Conservation (phyloP, 2,888 invertebrate species). For the Ashinkailepas kermadecensis region DNA sequence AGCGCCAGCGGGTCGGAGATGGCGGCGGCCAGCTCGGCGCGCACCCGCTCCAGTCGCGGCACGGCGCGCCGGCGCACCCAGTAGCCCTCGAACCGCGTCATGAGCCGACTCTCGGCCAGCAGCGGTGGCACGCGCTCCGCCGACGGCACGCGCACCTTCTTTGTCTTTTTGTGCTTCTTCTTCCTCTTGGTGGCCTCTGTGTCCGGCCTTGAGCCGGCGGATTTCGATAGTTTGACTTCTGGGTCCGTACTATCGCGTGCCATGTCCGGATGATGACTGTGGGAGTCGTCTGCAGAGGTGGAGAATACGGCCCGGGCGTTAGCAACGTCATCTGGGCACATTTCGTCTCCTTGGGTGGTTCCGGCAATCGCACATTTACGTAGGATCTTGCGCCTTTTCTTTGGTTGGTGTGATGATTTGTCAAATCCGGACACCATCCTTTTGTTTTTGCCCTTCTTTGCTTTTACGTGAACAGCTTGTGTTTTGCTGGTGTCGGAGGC, state of each 20-base stretch:
- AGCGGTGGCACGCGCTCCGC: neutral
- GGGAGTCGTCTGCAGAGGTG: neutral
- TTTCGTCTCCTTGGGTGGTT: too few relatives aligned
- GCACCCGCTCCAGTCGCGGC: slow-evolving; percentile 14
- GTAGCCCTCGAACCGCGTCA: slow-evolving; percentile 29
- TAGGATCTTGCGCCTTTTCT: too few relatives aligned
- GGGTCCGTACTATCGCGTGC: neutral
- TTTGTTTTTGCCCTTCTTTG: neutral
- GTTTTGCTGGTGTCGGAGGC: too few relatives aligned
- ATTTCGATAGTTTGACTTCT: neutral
- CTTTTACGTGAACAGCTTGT: neutral
- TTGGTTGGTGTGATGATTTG: too few relatives aligned
- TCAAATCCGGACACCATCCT: neutral
- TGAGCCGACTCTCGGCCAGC: slow-evolving; percentile 27
- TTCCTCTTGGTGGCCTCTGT: neutral
- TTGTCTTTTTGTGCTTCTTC: neutral
- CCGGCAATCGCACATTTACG: too few relatives aligned
- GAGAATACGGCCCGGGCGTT: too few relatives aligned
- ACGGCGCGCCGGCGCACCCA: slow-evolving; percentile 29
- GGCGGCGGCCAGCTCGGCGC: slow-evolving; percentile 23
- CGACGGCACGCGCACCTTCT: neutral
- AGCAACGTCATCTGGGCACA: too few relatives aligned
- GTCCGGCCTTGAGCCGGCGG: neutral
- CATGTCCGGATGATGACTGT: neutral
- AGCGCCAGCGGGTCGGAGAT: slow-evolving; percentile 25